These are phyloP conservation scores for Erebia ligea DNA, from an alignment of 2,888 invertebrate genomes.

Conservation along the genomic window DNA sequence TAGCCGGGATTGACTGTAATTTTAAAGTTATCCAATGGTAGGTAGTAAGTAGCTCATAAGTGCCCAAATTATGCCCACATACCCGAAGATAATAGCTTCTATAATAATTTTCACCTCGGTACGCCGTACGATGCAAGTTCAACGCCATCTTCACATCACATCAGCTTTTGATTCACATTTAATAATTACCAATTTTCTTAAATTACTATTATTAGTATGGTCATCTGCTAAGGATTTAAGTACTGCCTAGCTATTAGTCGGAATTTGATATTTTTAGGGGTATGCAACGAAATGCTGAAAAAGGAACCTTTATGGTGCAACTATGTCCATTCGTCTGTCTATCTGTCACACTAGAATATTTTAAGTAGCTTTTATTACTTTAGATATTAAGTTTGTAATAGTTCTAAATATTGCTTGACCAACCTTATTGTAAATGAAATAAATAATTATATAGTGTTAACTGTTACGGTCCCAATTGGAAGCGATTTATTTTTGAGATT, in stretches of 20 bases:
- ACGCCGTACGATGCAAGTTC: slow-evolving; percentile 55
- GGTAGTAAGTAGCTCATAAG: slow-evolving; percentile 52
- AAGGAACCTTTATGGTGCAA: too few relatives aligned
- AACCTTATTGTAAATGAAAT: too few relatives aligned
- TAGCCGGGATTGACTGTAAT: not conserved
- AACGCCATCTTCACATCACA: slow-evolving; percentile 52
- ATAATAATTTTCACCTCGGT: slow-evolving; percentile 51
- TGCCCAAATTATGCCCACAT: slow-evolving; percentile 36
- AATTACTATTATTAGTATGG: slow-evolving; percentile 36
- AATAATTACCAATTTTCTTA: slow-evolving; percentile 65
- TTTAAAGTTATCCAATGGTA: slow-evolving; percentile 45
- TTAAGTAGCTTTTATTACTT: too few relatives aligned
- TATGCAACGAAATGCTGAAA: too few relatives aligned
- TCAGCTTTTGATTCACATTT: slow-evolving; percentile 50
- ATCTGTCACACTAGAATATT: too few relatives aligned
- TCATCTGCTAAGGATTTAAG: not conserved
- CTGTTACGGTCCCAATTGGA: too few relatives aligned
- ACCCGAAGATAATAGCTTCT: slow-evolving; percentile 54
- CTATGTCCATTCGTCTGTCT: too few relatives aligned
- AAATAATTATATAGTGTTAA: too few relatives aligned
- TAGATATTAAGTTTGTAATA: too few relatives aligned
- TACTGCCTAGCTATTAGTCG: not conserved
- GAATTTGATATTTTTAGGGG: not conserved
- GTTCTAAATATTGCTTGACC: too few relatives aligned
- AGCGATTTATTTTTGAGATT: too few relatives aligned